Conservation (phyloP, 2,113 vertebrate genomes). For the Actinemys pallida region DNA sequence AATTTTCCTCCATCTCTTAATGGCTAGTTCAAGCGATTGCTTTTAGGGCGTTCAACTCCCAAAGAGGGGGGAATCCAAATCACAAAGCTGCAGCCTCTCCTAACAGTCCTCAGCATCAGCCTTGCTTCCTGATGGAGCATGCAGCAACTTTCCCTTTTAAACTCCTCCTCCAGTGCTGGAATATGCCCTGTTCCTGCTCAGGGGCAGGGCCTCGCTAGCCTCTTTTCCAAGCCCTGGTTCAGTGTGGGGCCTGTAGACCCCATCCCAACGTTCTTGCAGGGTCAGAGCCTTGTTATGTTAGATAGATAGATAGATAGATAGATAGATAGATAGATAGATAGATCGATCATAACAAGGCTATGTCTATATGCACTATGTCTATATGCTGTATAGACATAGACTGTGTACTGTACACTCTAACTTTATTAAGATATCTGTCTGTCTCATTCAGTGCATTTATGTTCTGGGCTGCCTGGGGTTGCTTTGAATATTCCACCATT, state of each 20-base stretch:
- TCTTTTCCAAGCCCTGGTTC: neutral
- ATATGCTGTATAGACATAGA: neutral
- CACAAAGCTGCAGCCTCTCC: neutral
- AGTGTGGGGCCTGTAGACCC: neutral
- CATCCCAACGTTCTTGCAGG: neutral
- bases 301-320: no score
- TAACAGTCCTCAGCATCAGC: neutral
- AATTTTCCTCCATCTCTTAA: neutral
- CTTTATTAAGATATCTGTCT: neutral
- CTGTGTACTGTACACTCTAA: neutral
- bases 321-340: no score
- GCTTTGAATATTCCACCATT: neutral
- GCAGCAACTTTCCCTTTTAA: neutral
- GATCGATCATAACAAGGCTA: no score
- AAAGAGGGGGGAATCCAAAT: neutral
- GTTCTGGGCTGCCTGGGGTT: neutral
- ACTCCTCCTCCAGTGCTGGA: neutral
- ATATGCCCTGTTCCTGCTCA: neutral
- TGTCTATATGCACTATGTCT: no score
- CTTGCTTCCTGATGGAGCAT: neutral
- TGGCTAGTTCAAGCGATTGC: neutral
- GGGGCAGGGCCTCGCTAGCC: neutral
- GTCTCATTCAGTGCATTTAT: neutral
- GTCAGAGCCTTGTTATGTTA: neutral
- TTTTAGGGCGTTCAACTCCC: no score